Conservation (phyloP, 2,113 vertebrate genomes). For the Calonectris borealis region DNA sequence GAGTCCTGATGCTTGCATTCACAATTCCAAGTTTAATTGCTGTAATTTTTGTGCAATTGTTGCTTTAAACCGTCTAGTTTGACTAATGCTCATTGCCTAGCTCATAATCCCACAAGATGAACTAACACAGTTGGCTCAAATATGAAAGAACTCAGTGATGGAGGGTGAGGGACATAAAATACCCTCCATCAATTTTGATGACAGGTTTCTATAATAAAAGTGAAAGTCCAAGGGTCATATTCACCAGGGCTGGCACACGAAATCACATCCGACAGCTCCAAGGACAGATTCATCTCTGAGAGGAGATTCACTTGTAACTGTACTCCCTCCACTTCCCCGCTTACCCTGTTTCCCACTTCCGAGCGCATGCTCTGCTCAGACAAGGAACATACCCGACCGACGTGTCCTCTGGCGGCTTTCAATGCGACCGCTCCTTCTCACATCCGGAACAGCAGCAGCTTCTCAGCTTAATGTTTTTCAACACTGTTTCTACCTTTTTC, state of each 20-base stretch:
- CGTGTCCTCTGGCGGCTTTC: background rate
- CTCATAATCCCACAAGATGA: background rate
- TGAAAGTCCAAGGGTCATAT: background rate
- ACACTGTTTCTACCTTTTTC: background rate
- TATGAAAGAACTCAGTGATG: background rate
- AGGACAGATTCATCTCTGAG: background rate
- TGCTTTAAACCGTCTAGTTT: background rate
- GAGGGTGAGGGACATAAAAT: background rate
- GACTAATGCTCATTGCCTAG: background rate
- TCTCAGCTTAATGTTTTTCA: background rate
- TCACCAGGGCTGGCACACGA: background rate
- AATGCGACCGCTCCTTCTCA: background rate
- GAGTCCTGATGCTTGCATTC: background rate
- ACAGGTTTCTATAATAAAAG: background rate
- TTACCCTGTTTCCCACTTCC: background rate
- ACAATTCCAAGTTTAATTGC: background rate
- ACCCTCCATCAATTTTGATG: background rate
- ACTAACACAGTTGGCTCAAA: background rate
- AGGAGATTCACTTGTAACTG: background rate
- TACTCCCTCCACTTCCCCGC: fast-evolving
- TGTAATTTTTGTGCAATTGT: background rate
- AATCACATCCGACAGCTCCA: background rate
- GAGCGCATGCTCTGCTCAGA: background rate
- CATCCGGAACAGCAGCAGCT: background rate
- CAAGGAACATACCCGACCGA: background rate